A percentile compares a stretch with the other conserved stretches of the same genome.
These are phyloP conservation scores for Galleria mellonella DNA, from an alignment of 1,140 invertebrate genomes.

Conservation along the genomic window DNA sequence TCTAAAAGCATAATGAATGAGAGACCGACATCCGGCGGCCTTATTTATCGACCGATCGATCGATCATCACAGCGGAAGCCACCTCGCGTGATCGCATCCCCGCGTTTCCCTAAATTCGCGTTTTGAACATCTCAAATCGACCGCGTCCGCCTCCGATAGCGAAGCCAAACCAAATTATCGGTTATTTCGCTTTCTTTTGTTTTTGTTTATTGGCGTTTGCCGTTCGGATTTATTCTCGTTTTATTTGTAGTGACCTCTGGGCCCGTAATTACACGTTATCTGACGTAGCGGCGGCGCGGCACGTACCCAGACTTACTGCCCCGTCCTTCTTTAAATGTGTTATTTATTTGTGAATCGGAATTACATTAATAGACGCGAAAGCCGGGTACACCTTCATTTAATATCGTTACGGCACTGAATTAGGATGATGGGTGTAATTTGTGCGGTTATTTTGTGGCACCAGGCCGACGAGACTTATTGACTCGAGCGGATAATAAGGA, in stretches of 20 bases:
- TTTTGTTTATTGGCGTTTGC: slow-evolving; percentile 47
- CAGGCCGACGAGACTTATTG: neutral
- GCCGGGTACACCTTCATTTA: slow-evolving; percentile 64
- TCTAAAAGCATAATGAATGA: slow-evolving; percentile 31
- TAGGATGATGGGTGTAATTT: slow-evolving; percentile 62
- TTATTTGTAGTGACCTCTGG: slow-evolving; percentile 68
- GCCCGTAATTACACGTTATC: slow-evolving; percentile 57
- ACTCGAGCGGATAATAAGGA: no score
- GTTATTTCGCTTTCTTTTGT: slow-evolving; percentile 66
- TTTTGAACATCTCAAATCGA: slow-evolving; percentile 47
- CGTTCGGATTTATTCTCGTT: slow-evolving; percentile 35
- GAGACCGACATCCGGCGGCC: slow-evolving; percentile 37
- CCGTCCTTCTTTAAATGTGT: slow-evolving; percentile 59
- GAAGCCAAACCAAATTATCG: slow-evolving; percentile 45
- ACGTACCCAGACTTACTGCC: slow-evolving; percentile 38
- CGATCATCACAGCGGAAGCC: slow-evolving; percentile 43
- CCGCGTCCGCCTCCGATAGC: slow-evolving; percentile 45
- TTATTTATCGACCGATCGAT: slow-evolving; percentile 35
- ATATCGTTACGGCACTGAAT: slow-evolving; percentile 60
- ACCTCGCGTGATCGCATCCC: slow-evolving; percentile 51
- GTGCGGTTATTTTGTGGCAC: slow-evolving; percentile 16
- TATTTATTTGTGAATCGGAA: slow-evolving; percentile 69
- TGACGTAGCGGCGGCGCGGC: slow-evolving; percentile 26
- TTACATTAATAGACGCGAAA: slow-evolving; percentile 60
- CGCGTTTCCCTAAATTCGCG: slow-evolving; percentile 45